These are phyloP conservation scores for Apogon hyalosoma DNA, from an alignment of 2,797 vertebrate genomes.

Conservation along the genomic window DNA sequence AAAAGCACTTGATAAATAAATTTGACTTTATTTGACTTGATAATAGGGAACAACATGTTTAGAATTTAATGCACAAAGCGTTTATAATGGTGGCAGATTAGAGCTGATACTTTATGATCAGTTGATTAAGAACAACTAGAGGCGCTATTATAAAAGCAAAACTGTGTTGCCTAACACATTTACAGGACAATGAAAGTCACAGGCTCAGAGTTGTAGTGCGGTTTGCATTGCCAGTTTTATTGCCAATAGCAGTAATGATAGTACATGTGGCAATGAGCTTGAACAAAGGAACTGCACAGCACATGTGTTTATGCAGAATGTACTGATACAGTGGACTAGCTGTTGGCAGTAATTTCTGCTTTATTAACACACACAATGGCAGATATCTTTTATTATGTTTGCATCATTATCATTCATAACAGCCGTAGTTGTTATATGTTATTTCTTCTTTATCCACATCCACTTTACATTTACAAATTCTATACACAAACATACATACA, in stretches of 20 bases:
- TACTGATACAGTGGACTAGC: constrained; percentile 39
- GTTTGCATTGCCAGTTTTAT: constrained; percentile 66
- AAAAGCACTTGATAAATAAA: constrained; percentile 70
- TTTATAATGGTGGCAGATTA: constrained; percentile 62
- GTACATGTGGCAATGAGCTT: constrained; percentile 48
- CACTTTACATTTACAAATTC: constrained; percentile 36
- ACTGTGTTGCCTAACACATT: constrained; percentile 49
- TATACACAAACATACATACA: constrained; percentile 38
- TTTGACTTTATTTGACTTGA: constrained; percentile 73
- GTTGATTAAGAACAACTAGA: constrained; percentile 66
- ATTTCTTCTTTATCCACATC: constrained; percentile 31
- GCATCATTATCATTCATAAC: constrained; percentile 53
- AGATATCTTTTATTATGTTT: constrained; percentile 43
- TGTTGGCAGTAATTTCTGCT: constrained; percentile 50
- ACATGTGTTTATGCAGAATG: constrained; percentile 40
- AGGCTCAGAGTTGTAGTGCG: constrained; percentile 18
- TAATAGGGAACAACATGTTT: constrained; percentile 56
- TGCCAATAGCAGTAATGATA: constrained; percentile 63
- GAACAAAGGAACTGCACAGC: constrained; percentile 59
- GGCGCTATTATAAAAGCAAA: constrained; percentile 51
- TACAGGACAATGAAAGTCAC: constrained; percentile 77
- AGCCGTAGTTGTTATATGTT: constrained; percentile 29
- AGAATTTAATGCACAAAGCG: constrained; percentile 54
- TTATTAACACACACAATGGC: constrained; percentile 43
- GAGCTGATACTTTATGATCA: constrained; percentile 61